Percentiles rank a stretch among this genome's conserved stretches.
phyloP scores from a whole-genome alignment of 2,888 invertebrate species.

The Xestia xanthographa region DNA sequence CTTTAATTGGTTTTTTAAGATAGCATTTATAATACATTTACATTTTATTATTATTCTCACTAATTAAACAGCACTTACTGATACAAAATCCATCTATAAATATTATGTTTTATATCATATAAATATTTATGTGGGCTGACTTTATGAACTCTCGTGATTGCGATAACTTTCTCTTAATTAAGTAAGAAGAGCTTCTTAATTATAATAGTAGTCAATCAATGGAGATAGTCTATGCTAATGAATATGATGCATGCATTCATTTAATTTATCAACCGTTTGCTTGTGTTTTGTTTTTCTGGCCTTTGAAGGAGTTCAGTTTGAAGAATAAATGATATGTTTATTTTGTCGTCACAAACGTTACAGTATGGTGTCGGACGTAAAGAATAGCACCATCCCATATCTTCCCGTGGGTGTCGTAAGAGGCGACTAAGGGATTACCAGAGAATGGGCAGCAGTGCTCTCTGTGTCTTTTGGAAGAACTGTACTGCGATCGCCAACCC shows the following conservation, averaged over 20 bases:
- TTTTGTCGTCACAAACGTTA: too few species aligned
- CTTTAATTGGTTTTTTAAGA: conserved; percentile 60
- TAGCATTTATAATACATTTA: conserved; percentile 36
- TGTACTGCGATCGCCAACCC: too few species aligned
- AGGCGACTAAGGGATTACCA: too few species aligned
- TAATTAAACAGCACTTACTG: conserved; percentile 58
- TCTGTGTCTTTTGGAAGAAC: too few species aligned
- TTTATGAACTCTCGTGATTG: conserved; percentile 43
- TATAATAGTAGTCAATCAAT: conserved; percentile 32
- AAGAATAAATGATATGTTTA: not conserved
- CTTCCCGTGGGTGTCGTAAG: too few species aligned
- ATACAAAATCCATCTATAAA: conserved; percentile 46
- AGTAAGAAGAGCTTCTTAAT: conserved; percentile 29
- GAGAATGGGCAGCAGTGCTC: too few species aligned
- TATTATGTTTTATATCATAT: conserved; percentile 48
- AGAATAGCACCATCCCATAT: too few species aligned
- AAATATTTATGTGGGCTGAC: conserved; percentile 56
- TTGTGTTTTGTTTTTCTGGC: not conserved
- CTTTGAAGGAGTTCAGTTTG: not conserved
- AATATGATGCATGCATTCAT: conserved; percentile 11
- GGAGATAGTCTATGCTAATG: conserved; percentile 11
- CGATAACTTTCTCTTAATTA: conserved; percentile 50
- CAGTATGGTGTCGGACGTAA: too few species aligned
- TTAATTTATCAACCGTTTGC: not conserved
- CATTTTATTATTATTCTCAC: conserved; percentile 50